Evolutionary conservation across 2,888 invertebrate genomes (phyloP), one percentile per base, ranked within the genome.

Genomic region (Pheosia tremula): DNA sequence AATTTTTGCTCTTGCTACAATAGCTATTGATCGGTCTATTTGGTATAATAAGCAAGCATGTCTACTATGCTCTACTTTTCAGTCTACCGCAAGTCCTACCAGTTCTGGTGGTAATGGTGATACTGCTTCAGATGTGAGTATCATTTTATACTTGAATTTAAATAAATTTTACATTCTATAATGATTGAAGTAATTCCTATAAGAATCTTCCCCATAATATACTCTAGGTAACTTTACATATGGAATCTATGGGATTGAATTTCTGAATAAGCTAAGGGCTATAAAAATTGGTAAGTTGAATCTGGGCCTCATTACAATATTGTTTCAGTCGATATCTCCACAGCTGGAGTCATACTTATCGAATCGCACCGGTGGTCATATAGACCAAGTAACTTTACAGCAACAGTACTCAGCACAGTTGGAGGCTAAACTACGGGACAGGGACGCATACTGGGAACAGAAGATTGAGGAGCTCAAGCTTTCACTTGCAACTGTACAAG

Each of bases 401-500:
- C 85, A 93, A 36, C 96, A 96, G 66, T 94, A 95, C 68, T 81
- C 94, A 4, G 91, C 93, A 66, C 94, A 95, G 78, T 82, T 96
- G 49, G 94, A 95, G 71, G 94, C 95, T 53, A 96, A 95, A 77
- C 94, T 96, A 58, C 91, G 92, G 67, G 96, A 96, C 73, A 85
- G 93, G 74, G 93, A 94, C 66, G 63, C 76, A 1, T 87, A 82
- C 68, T 96, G 96, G 96, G 95, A 95, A 73, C 95, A 95, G 78
- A 91, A 95, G 68, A 83, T 95, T 64, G 94, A 94, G 65, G 95
- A 95, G 71, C 87, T 95, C 66, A 95, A 96, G 76, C 79, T 89
- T 59, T 87, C 89, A 53, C 78, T 90, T 5, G 84, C 90, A n/a
- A 94, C 96, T 62, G 96, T 96, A 3, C 97, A 97, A 96, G 96